Evolutionary conservation across 2,113 vertebrate species (phyloP), one percentile per base, ranked within the genome.

Genomic region (Canis aureus): DNA sequence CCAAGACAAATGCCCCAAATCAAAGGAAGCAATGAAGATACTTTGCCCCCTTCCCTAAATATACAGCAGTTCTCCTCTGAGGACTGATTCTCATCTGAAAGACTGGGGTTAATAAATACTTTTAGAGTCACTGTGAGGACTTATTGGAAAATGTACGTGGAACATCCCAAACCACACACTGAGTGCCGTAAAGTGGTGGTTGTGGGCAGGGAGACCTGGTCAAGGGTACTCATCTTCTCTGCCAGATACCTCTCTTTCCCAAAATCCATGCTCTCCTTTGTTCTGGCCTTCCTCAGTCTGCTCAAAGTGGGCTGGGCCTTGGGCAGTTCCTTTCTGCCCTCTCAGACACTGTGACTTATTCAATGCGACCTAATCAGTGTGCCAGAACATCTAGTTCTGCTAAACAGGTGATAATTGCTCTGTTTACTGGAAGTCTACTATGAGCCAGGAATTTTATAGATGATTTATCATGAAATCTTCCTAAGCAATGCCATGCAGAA

Each of bases 111-210:
- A 59, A 11, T 9, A 10, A 62, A 25, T 1, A 23, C 53, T 73
- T 27, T 43, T 0, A 35, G 49, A 29, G 49, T 16, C 49, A 19
- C 43, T 5, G 4, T 16, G n/a, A 71, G 11, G 43, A 13, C 35
- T 43, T 20, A 16, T 32, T 51, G 59, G 15, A 69, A 76, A 17
- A n/a, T 35, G 49, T 7, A 2, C 5, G 6, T 11, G 17, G 57
- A 20, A 3, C 9, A 38, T 2, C 12, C 49, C 7, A 3, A 49
- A 43, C 11, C 86, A 32, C 7, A 3, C 9, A 20, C 25, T 4
- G 22, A 19, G 22, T 10, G 19, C 11, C 15, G 7, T 16, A 12
- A 32, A 19, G 12, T 3, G 1, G 38, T 0, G 0, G 6, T 1
- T 1, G 12, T 8, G 8, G 19, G 20, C 22, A 23, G 25, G 5